These are phyloP conservation scores for Apamea monoglypha DNA, from an alignment of 2,888 invertebrate genomes.

Conservation along the genomic window DNA sequence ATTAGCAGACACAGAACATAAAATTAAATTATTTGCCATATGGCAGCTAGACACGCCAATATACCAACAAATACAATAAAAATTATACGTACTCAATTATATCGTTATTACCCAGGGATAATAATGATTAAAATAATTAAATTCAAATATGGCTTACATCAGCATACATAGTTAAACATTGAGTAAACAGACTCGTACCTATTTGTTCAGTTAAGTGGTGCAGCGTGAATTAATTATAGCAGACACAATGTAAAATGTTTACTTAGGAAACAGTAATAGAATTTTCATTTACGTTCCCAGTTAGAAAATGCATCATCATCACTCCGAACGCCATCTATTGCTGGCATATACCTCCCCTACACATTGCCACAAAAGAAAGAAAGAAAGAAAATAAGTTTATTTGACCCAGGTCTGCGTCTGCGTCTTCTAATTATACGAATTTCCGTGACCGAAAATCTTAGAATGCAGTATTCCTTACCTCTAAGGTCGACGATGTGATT, in stretches of 20 bases:
- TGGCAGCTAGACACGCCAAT: too few relatives aligned
- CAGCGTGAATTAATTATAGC: slow-evolving; percentile 28
- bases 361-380: background rate
- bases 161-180: slow-evolving; percentile 5
- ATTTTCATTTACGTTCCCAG: too few relatives aligned
- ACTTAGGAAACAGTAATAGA: background rate
- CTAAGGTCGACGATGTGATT: background rate
- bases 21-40: too few relatives aligned
- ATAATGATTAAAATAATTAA: background rate
- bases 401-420: too few relatives aligned
- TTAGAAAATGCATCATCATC: background rate
- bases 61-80: too few relatives aligned
- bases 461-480: background rate
- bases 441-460: background rate
- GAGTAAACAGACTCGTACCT: background rate
- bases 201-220: slow-evolving; percentile 41
- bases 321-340: background rate
- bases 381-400: too few relatives aligned
- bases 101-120: too few relatives aligned
- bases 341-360: background rate
- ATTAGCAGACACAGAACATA: too few relatives aligned
- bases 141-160: slow-evolving; percentile 6
- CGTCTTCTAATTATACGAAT: background rate
- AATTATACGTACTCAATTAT: too few relatives aligned
- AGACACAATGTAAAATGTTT: slow-evolving; percentile 10